A percentile compares a stretch with the other conserved stretches of the same genome.
Conservation (phyloP, 2,797 vertebrate genomes). For the Coregonus ussuriensis region DNA sequence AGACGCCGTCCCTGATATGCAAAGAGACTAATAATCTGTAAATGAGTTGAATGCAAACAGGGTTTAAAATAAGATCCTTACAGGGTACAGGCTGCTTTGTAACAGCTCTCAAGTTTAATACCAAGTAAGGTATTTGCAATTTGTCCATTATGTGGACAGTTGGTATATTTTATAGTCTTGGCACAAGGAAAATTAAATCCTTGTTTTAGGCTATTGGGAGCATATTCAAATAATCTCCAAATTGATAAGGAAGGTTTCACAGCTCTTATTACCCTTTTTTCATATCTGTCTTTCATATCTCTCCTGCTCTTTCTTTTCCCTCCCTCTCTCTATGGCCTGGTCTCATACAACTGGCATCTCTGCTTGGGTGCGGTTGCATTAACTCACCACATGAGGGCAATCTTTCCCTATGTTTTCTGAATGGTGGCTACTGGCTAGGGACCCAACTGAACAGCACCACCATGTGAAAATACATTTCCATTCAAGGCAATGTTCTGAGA, state of each 20-base stretch:
- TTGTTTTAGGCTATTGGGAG: no score
- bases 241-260: not conserved
- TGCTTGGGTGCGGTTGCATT: not conserved
- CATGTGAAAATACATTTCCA: not conserved
- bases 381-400: slow-evolving; percentile 29
- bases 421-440: not conserved
- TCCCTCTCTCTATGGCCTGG: no score
- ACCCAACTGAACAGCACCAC: not conserved
- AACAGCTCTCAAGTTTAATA: no score
- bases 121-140: no score
- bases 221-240: not conserved
- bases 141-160: not conserved
- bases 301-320: no score
- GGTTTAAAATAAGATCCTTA: no score
- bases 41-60: no score
- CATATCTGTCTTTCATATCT: no score
- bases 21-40: no score
- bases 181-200: not conserved
- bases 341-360: not conserved
- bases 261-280: not conserved
- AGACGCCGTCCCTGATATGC: no score
- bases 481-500: not conserved
- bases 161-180: not conserved
- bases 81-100: no score
- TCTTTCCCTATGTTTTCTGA: slow-evolving; percentile 15